Base-by-base conservation (phyloP, 2,113 vertebrate species). In the Scopus umbretta region DNA sequence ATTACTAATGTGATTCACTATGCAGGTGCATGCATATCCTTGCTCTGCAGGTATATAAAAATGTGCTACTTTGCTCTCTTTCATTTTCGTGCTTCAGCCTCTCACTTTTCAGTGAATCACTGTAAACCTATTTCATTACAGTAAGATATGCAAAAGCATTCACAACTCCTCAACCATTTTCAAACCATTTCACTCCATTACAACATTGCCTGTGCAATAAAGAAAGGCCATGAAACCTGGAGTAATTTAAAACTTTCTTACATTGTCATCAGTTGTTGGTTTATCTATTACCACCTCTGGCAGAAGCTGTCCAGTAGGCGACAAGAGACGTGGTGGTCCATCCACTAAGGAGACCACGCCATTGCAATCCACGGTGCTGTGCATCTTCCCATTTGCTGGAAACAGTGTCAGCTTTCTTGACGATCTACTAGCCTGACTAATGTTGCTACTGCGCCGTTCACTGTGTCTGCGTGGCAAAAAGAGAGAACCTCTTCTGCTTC, bases 251-350 rank as follows among this genome's bases (percentile, higher is more conserved):
- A 97, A 96, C 76, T 93, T 98, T 80, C 99, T 99, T 99, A 99
- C 99, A 72, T 98, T 98, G 96, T 99, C 98, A 95, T 98, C 98
- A 56, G 96, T 98, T 90, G 98, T 97, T 53, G 98, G 95, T 97
- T 98, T 98, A 98, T 99, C 99, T 98, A 99, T 97, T 93, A 98
- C 98, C 98, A 99, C 98, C 98, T 99, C 99, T 94, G 99, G 99
- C 81, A 99, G 98, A 95, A 98, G 98, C 55, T 98, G 98, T 90
- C 98, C 98, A 74, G 97, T 92, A 83, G 99, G 98, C 2, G 98
- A 98, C 47, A 98, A 98, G 8, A 99, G 98, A 74, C 97, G 88
- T 15, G 99, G 98, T 34, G 97, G 98, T 95, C 98, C 97, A 67
- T 98, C 98, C 47, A 98, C 97, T 88, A 99, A 96, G 90, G 99